These are phyloP conservation scores for Cydia fagiglandana DNA, from an alignment of 1,140 invertebrate genomes.

Conservation along the genomic window DNA sequence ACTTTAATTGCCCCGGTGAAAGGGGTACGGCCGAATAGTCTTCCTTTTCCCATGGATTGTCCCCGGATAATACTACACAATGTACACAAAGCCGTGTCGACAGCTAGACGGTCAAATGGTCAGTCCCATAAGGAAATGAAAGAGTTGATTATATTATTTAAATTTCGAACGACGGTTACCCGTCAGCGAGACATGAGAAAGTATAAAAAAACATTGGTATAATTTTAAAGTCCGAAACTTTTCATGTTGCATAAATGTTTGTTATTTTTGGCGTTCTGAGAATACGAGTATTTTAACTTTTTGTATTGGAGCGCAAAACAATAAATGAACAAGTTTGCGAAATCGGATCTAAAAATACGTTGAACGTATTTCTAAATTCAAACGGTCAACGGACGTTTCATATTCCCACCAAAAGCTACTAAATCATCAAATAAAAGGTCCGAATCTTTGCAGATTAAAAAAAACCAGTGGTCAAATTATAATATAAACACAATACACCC, in stretches of 20 bases:
- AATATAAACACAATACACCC: constrained; percentile 2
- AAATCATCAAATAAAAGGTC: constrained; percentile 3
- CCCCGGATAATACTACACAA: constrained; percentile 62
- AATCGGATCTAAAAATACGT: neutral
- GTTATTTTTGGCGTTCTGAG: neutral
- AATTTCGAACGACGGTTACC: constrained; percentile 68
- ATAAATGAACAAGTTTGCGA: neutral
- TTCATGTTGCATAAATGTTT: neutral
- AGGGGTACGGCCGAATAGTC: constrained; percentile 13
- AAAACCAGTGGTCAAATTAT: constrained; percentile 7
- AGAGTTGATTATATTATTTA: constrained; percentile 74
- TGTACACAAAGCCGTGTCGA: constrained; percentile 75
- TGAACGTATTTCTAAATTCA: neutral
- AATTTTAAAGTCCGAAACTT: neutral
- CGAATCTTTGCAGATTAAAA: constrained; percentile 7
- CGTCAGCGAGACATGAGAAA: constrained; percentile 50
- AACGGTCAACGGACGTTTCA: neutral
- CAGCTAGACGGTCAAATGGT: constrained; percentile 77
- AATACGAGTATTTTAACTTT: neutral
- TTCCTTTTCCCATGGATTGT: constrained; percentile 72
- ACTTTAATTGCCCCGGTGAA: constrained; percentile 24
- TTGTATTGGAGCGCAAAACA: neutral
- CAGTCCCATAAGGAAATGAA: constrained; percentile 70
- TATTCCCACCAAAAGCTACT: constrained; percentile 4
- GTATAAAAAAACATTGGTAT: neutral